A percentile compares a stretch with the other conserved stretches of the same genome.
Conservation (phyloP, 2,888 invertebrate genomes). For the Sussaba pulchella region DNA sequence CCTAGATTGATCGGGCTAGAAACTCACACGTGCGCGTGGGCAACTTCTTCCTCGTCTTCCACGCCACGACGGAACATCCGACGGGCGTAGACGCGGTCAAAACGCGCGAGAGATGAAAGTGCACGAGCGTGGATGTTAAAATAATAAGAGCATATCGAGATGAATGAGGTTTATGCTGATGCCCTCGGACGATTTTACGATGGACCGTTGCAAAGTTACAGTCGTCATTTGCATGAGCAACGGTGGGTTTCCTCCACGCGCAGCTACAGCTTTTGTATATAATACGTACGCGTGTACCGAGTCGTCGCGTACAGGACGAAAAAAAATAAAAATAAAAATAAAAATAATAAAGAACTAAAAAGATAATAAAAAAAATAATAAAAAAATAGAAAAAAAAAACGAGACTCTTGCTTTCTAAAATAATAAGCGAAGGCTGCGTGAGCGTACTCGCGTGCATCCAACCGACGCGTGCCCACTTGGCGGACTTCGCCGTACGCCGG, state of each 20-base stretch:
- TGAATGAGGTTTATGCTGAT: conserved; percentile 33
- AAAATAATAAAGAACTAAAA: no score
- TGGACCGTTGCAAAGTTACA: conserved; percentile 45
- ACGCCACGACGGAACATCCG: no score
- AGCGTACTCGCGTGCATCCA: conserved; percentile 70
- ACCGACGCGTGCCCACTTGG: conserved; percentile 60
- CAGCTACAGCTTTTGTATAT: neutral
- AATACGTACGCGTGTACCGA: conserved; percentile 33
- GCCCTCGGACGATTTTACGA: conserved; percentile 35
- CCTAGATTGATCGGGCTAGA: no score
- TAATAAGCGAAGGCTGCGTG: conserved; percentile 72
- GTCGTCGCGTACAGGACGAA: conserved; percentile 35
- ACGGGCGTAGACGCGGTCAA: neutral
- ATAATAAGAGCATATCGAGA: conserved; percentile 24
- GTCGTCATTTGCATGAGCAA: conserved; percentile 49
- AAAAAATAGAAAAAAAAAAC: conserved; percentile 28
- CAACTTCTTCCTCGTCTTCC: no score
- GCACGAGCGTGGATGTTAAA: neutral
- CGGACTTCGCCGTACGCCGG: neutral
- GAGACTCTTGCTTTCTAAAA: conserved; percentile 77
- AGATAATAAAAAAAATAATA: no score
- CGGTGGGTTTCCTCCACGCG: neutral
- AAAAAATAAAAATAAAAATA: conserved; percentile 5
- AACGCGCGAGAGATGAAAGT: conserved; percentile 2
- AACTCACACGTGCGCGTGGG: conserved; percentile 8